Conservation (phyloP, 1,140 invertebrate species). For the Caenorhabditis brenneri region DNA sequence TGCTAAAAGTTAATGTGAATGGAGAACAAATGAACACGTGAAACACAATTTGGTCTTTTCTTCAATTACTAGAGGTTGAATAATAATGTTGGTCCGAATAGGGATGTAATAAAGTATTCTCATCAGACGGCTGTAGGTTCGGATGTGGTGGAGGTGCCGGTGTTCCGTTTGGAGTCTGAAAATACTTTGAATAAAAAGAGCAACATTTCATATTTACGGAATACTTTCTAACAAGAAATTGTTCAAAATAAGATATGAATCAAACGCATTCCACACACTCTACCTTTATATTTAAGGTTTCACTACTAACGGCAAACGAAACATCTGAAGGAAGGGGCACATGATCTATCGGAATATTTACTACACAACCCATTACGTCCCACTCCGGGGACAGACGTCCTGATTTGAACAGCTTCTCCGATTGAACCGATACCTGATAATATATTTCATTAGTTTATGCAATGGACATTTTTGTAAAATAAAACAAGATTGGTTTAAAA, state of each 20-base stretch:
- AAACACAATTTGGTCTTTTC: background rate
- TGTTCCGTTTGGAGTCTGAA: conserved; percentile 33
- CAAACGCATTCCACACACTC: conserved; percentile 54
- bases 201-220: background rate
- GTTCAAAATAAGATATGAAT: background rate
- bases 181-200: background rate
- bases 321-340: conserved; percentile 67
- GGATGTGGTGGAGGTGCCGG: conserved; percentile 6
- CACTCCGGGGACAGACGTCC: conserved; percentile 84
- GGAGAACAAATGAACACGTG: background rate
- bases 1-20: background rate
- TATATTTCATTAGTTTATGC: no score
- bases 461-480: no score
- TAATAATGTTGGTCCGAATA: conserved; percentile 35
- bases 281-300: conserved; percentile 61
- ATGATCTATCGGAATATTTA: conserved; percentile 86
- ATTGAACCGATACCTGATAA: conserved; percentile 37
- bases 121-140: conserved; percentile 37
- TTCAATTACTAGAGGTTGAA: conserved; percentile 3
- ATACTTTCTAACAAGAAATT: background rate
- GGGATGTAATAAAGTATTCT: conserved; percentile 20
- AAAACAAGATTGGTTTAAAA: no score
- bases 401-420: conserved; percentile 75
- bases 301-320: conserved; percentile 65
- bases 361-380: conserved; percentile 89